Percentiles rank a stretch among this genome's conserved stretches.
Evolutionary conservation across 2,797 vertebrate genomes (phyloP).

Genomic region (Sphenopsis melanotis): DNA sequence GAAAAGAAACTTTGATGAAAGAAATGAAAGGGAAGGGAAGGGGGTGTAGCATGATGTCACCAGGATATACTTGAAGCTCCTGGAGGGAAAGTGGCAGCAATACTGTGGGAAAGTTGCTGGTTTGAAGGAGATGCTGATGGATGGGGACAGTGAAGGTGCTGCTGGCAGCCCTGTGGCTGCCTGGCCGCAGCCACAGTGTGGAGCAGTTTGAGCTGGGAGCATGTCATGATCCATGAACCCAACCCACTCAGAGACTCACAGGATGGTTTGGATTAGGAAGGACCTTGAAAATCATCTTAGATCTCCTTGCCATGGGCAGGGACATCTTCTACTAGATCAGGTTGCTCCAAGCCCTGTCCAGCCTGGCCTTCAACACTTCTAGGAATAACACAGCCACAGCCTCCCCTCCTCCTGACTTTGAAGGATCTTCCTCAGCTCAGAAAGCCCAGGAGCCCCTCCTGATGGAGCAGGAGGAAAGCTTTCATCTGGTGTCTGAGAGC

Average conservation of each 20-base stretch:
- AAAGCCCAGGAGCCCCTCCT: background rate
- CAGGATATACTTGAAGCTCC: background rate
- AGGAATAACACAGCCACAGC: background rate
- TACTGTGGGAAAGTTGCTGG: background rate
- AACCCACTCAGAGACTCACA: background rate
- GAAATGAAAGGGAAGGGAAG: background rate
- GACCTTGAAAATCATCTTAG: background rate
- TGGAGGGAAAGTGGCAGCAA: background rate
- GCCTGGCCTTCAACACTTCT: background rate
- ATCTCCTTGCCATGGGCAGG: background rate
- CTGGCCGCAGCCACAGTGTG: background rate
- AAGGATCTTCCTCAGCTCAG: background rate
- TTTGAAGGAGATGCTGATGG: background rate
- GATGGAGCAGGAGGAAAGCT: background rate
- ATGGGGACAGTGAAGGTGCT: background rate
- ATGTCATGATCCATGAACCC: background rate
- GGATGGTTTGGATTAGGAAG: background rate
- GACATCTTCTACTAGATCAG: background rate
- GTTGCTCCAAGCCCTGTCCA: background rate
- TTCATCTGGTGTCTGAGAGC: background rate
- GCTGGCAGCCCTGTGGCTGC: background rate
- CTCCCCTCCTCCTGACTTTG: background rate
- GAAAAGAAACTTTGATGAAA: background rate
- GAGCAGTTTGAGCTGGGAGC: background rate
- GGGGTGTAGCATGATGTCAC: fast-evolving